Percentiles rank a stretch among this genome's conserved stretches.
phyloP scores from a whole-genome alignment of 2,113 vertebrate species.

The Prunella himalayana region DNA sequence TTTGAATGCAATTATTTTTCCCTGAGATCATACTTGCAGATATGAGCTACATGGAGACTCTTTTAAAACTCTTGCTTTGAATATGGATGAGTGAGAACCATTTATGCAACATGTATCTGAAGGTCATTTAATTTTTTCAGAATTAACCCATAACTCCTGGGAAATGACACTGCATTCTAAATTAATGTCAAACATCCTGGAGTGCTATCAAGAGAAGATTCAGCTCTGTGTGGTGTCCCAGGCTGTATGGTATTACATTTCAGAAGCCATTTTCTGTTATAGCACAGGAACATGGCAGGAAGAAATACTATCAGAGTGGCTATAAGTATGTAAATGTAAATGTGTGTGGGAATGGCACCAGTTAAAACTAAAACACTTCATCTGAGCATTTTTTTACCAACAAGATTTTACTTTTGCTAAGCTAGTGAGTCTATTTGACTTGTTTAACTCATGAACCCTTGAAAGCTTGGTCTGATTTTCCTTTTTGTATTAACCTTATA shows the following conservation, averaged over 20 bases:
- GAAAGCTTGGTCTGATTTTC: neutral
- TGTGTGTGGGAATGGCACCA: neutral
- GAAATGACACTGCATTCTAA: constrained; percentile 22
- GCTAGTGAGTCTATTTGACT: neutral
- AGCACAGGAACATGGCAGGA: neutral
- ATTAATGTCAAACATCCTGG: neutral
- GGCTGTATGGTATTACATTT: neutral
- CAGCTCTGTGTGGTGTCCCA: neutral
- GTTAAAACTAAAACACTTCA: neutral
- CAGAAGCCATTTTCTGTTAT: neutral
- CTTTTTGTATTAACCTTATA: neutral
- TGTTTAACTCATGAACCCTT: neutral
- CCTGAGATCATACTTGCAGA: neutral
- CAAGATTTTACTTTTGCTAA: neutral
- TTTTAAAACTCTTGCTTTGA: constrained; percentile 19
- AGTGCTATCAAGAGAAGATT: neutral
- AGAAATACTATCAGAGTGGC: neutral
- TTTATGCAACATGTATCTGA: neutral
- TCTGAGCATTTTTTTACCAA: neutral
- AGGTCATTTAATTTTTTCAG: constrained; percentile 36
- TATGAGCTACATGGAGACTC: neutral
- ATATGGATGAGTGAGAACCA: constrained; percentile 10
- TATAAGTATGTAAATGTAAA: constrained; percentile 35
- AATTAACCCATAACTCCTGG: constrained; percentile 45
- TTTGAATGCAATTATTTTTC: constrained; percentile 30